phyloP scores from a whole-genome alignment of 2,797 vertebrate species.

The Pteropus rufus region DNA sequence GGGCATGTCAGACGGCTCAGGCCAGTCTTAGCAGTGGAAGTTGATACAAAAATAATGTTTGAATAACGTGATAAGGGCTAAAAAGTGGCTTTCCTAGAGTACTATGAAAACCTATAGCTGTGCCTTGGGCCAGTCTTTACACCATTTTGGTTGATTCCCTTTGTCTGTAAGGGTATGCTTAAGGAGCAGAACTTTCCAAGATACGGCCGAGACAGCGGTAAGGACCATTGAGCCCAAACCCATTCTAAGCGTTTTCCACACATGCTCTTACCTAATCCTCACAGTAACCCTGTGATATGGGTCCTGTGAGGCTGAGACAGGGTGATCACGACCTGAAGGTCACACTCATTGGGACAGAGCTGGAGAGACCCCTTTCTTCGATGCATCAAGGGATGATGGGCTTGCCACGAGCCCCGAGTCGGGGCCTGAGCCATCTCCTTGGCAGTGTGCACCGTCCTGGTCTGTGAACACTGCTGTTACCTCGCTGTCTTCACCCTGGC shows the following conservation, averaged over 20 bases:
- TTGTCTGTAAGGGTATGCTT: background rate
- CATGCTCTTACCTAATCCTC: background rate
- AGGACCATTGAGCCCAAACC: background rate
- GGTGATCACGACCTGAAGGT: background rate
- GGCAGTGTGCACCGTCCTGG: background rate
- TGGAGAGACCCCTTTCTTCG: background rate
- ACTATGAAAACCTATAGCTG: rapidly evolving
- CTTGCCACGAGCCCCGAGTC: rapidly evolving
- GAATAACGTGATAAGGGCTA: background rate
- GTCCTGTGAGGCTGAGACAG: background rate
- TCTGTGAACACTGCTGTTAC: background rate
- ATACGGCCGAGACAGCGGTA: background rate
- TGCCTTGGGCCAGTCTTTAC: background rate
- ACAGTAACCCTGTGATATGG: too few species aligned
- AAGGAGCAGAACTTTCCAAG: background rate
- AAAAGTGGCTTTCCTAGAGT: background rate
- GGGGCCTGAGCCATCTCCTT: background rate
- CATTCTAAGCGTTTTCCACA: background rate
- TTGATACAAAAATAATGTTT: background rate
- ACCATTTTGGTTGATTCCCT: background rate
- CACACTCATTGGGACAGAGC: background rate
- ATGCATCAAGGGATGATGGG: rapidly evolving
- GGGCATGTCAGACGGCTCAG: background rate
- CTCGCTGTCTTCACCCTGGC: background rate
- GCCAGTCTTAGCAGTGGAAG: background rate